Percentiles rank a stretch among this genome's conserved stretches.
These are phyloP conservation scores for Percina caprodes DNA, from an alignment of 2,113 vertebrate genomes.

Conservation along the genomic window DNA sequence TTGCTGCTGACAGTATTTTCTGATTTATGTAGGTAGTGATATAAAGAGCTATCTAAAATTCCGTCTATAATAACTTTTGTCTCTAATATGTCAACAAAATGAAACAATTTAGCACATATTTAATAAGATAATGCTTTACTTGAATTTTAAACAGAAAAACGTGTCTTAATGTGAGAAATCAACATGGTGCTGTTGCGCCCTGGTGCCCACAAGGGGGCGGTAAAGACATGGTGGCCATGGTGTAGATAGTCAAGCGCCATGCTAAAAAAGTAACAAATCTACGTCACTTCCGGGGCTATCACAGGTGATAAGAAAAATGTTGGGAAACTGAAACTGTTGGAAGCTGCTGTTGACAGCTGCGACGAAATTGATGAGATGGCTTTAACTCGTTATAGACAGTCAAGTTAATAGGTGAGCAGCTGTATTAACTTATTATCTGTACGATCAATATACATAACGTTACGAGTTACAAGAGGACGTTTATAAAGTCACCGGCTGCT, in stretches of 20 bases:
- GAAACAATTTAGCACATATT: no score
- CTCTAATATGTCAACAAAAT: no score
- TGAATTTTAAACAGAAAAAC: no score
- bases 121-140: no score
- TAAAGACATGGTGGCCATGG: neutral
- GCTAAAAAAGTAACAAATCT: neutral
- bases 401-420: slow-evolving; percentile 33
- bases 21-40: no score
- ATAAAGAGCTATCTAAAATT: no score
- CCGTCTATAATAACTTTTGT: no score
- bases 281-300: slow-evolving; percentile 33
- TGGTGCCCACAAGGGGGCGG: slow-evolving; percentile 29
- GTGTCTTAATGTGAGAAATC: no score
- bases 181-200: neutral
- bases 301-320: slow-evolving; percentile 10
- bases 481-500: neutral
- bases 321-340: slow-evolving; percentile 21
- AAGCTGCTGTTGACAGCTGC: neutral
- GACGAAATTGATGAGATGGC: slow-evolving; percentile 39
- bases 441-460: neutral
- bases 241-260: no score
- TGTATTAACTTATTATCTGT: accelerated
- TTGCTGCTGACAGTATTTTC: no score
- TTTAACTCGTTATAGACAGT: neutral
- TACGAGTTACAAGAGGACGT: neutral